A percentile compares a stretch with the other conserved stretches of the same genome.
phyloP scores from a whole-genome alignment of 2,113 vertebrate species.

The Xyliphius kryptos region DNA sequence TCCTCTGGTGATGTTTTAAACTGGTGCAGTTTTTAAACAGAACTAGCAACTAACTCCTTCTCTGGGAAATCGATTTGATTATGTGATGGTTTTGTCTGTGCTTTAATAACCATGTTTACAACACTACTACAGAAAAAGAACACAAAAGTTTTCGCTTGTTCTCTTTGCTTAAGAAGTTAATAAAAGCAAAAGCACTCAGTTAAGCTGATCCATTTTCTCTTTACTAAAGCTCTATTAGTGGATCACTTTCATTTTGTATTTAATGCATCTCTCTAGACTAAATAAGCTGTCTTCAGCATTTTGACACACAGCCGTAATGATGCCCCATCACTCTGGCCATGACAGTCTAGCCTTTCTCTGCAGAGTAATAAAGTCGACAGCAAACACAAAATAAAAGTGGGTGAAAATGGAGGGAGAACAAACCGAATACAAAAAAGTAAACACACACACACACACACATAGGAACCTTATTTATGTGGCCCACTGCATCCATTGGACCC shows the following conservation, averaged over 20 bases:
- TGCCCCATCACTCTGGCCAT: slow-evolving; percentile 22
- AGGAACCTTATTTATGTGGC: neutral
- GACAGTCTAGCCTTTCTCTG: slow-evolving; percentile 14
- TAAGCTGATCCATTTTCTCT: slow-evolving; percentile 23
- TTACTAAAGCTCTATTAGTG: slow-evolving; percentile 18
- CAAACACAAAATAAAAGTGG: slow-evolving; percentile 3
- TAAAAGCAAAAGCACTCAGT: no score
- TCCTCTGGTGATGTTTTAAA: no score
- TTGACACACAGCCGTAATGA: slow-evolving; percentile 30
- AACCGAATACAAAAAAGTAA: slow-evolving; percentile 15
- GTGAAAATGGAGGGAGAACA: slow-evolving; percentile 13
- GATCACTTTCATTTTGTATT: slow-evolving; percentile 14
- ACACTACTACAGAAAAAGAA: neutral
- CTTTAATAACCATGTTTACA: neutral
- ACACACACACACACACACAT: slow-evolving; percentile 1
- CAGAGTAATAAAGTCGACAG: slow-evolving; percentile 30
- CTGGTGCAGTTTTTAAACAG: no score
- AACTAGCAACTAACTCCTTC: no score
- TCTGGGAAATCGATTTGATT: neutral
- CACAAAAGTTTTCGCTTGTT: neutral
- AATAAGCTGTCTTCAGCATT: slow-evolving; percentile 10
- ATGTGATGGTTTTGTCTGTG: slow-evolving; percentile 1
- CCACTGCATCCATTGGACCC: slow-evolving; percentile 20
- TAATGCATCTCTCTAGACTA: slow-evolving; percentile 16
- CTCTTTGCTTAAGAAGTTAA: neutral